Base-by-base conservation (phyloP, 2,113 vertebrate species). In the Eulemur macaco region DNA sequence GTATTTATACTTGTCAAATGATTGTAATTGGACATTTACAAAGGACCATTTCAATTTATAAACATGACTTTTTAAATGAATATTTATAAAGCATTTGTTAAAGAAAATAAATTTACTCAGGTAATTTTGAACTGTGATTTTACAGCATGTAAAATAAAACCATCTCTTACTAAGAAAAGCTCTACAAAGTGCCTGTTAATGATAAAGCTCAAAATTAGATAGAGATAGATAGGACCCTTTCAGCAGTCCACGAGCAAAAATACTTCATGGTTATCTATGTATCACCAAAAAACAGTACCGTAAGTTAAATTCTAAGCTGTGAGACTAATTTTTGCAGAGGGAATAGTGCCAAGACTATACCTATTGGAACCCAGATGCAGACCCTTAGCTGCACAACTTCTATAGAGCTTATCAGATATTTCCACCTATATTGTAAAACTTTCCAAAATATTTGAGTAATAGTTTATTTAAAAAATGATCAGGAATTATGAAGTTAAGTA, bases 1-100 rank as follows among this genome's bases (percentile, higher is more conserved):
- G 37, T 97, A 97, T 98, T 98, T 97, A 97, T 97, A 95, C 97
- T 98, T 97, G 97, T 97, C 97, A 96, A 97, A 98, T 97, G 96
- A 97, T 98, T 97, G 91, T 97, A 98, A 98, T 98, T 98, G 98
- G 95, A 95, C 96, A 95, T 98, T 97, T 97, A 95, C 89, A 92
- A 97, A 97, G 93, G 93, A 92, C 92, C 87, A 50, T 97, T 98
- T 96, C 95, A 94, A 97, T 98, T 98, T 96, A 98, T 96, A 98
- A 97, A 96, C 96, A 97, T 95, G 97, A 95, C 96, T 98, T 96
- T 96, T 95, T 63, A 95, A 97, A 97, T 97, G 96, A 97, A 98
- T 98, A 98, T 98, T 98, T 98, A 98, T 97, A 97, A 96, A 96
- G 96, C 64, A 89, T 95, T 96, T 97, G 96, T 96, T 98, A 97